These are phyloP conservation scores for Cryptoleucopteryx plumbea DNA, from an alignment of 2,113 vertebrate species.

Conservation along the genomic window DNA sequence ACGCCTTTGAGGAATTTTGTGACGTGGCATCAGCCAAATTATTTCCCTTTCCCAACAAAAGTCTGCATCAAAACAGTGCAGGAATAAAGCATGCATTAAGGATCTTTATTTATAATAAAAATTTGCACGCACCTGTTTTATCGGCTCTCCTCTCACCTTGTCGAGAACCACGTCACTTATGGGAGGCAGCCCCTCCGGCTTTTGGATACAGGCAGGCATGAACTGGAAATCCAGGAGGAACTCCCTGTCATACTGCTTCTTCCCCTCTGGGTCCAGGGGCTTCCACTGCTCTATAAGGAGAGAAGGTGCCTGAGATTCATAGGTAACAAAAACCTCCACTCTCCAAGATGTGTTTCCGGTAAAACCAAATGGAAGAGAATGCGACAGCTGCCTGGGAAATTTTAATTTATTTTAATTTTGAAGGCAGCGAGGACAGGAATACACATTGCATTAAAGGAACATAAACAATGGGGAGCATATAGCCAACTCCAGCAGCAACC, in stretches of 20 bases:
- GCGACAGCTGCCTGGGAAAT: background rate
- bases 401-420: background rate
- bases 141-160: slow-evolving; percentile 80
- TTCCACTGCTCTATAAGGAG: slow-evolving; percentile 74
- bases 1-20: background rate
- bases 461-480: rapidly evolving
- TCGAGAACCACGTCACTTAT: slow-evolving; percentile 98
- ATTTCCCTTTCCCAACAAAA: background rate
- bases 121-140: slow-evolving; percentile 33
- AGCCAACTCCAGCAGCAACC: background rate
- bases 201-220: slow-evolving; percentile 91
- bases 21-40: background rate
- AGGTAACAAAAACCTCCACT: background rate
- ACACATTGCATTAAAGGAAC: background rate
- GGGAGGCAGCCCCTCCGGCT: slow-evolving; percentile 91
- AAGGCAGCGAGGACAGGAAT: background rate
- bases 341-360: rapidly evolving
- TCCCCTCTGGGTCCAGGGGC: slow-evolving; percentile 79
- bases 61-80: rapidly evolving
- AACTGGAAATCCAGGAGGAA: slow-evolving; percentile 94
- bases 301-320: background rate
- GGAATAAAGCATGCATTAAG: background rate
- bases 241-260: slow-evolving; percentile 89
- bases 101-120: rapidly evolving
- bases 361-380: background rate